Evolutionary conservation across 2,797 vertebrate genomes (phyloP).

Genomic region (Pelodytes ibericus): DNA sequence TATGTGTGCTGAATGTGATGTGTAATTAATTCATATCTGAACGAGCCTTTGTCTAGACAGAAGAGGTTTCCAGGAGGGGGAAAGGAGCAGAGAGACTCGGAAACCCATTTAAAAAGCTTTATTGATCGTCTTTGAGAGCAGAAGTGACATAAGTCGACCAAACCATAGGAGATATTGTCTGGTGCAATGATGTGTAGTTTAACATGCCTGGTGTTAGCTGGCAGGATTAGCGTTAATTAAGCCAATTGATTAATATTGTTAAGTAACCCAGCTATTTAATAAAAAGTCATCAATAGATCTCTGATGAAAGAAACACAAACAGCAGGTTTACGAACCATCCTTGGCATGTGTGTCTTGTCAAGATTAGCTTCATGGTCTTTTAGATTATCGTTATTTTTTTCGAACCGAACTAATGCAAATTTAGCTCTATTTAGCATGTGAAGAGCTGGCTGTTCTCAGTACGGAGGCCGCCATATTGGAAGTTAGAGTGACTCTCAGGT

Average conservation of each 20-base stretch:
- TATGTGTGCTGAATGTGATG: not conserved
- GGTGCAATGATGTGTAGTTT: not conserved
- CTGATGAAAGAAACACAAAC: not conserved
- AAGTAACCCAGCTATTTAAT: not conserved
- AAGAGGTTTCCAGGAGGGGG: not conserved
- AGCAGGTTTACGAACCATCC: no score
- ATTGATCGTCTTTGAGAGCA: slow-evolving; percentile 1
- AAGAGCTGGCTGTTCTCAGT: no score
- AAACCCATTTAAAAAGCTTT: not conserved
- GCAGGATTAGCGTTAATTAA: slow-evolving; percentile 4
- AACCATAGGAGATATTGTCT: not conserved
- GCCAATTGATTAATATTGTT: not conserved
- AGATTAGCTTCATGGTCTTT: no score
- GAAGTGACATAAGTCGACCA: not conserved
- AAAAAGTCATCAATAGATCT: not conserved
- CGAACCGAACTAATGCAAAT: no score
- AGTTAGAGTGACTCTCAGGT: no score
- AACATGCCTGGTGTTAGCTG: not conserved
- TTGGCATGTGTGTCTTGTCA: no score
- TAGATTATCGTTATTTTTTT: no score
- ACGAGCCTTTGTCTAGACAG: not conserved
- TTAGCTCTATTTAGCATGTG: no score
- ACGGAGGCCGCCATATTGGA: no score
- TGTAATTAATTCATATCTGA: slow-evolving; percentile 8
- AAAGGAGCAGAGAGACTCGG: not conserved